Conservation (phyloP, 2,113 vertebrate species). For the Labeo catla region DNA sequence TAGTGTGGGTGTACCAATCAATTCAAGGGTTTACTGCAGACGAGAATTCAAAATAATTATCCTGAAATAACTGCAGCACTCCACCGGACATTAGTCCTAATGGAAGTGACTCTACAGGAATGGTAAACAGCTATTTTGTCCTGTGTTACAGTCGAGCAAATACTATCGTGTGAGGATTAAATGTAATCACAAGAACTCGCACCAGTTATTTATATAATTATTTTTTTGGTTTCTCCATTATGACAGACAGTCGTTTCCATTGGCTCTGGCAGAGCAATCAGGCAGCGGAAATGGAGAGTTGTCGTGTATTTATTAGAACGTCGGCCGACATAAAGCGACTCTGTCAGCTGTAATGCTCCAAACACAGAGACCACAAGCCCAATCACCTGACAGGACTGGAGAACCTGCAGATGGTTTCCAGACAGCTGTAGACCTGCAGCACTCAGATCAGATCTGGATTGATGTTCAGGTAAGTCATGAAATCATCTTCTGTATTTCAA, state of each 20-base stretch:
- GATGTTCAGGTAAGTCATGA: slow-evolving; percentile 10
- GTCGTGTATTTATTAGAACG: slow-evolving; percentile 37
- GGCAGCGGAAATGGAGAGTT: slow-evolving; percentile 31
- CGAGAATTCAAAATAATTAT: slow-evolving; percentile 26
- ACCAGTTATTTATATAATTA: slow-evolving; percentile 20
- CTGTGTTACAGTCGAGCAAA: neutral
- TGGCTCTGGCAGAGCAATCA: slow-evolving; percentile 44
- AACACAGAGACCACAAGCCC: slow-evolving; percentile 17
- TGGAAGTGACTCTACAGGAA: slow-evolving; percentile 10
- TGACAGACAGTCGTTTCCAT: slow-evolving; percentile 44
- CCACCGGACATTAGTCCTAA: neutral
- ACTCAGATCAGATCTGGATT: neutral
- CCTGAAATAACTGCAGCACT: slow-evolving; percentile 13
- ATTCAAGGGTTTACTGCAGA: slow-evolving; percentile 12
- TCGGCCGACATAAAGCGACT: neutral
- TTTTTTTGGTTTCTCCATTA: slow-evolving; percentile 28
- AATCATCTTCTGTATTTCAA: slow-evolving; percentile 3
- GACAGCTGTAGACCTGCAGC: neutral
- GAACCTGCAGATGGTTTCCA: neutral
- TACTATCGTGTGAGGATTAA: slow-evolving; percentile 1
- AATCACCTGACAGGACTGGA: neutral
- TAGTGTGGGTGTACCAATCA: slow-evolving; percentile 9
- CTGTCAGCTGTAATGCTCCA: slow-evolving; percentile 46
- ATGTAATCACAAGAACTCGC: slow-evolving; percentile 19
- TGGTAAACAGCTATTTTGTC: neutral